Conservation (phyloP, 2,888 invertebrate species). For the Cylindroiulus punctatus region DNA sequence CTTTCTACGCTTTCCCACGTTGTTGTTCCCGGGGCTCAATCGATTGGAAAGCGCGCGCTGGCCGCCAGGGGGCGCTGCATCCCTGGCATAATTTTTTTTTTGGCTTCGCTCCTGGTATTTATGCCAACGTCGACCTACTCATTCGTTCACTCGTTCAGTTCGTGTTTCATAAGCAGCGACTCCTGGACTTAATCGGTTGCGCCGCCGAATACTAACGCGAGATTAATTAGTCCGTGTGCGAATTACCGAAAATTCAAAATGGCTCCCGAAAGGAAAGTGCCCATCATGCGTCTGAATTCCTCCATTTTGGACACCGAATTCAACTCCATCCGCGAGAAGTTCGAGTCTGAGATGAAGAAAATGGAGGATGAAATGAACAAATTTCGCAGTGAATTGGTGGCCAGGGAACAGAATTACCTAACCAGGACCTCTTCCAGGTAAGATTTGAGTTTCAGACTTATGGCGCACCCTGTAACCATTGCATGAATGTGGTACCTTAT, state of each 20-base stretch:
- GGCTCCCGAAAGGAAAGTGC: slow-evolving; percentile 66
- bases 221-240: no score
- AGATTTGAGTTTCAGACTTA: background rate
- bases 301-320: slow-evolving; percentile 97
- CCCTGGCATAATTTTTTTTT: no score
- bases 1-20: no score
- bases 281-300: slow-evolving; percentile 92
- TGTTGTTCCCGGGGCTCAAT: no score
- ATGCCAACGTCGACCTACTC: no score
- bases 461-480: background rate
- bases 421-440: slow-evolving; percentile 70
- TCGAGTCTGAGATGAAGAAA: slow-evolving; percentile 96
- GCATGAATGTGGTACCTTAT: background rate
- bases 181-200: no score
- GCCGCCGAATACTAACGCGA: no score
- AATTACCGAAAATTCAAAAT: slow-evolving; percentile 57
- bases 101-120: no score
- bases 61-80: no score
- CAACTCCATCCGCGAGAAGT: slow-evolving; percentile 92
- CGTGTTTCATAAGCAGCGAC: no score
- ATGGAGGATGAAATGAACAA: slow-evolving; percentile 99
- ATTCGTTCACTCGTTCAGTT: no score
- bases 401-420: slow-evolving; percentile 90
- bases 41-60: no score
- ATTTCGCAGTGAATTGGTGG: slow-evolving; percentile 92